Conservation (phyloP, 2,797 vertebrate species). For the Gobio occitaniae region DNA sequence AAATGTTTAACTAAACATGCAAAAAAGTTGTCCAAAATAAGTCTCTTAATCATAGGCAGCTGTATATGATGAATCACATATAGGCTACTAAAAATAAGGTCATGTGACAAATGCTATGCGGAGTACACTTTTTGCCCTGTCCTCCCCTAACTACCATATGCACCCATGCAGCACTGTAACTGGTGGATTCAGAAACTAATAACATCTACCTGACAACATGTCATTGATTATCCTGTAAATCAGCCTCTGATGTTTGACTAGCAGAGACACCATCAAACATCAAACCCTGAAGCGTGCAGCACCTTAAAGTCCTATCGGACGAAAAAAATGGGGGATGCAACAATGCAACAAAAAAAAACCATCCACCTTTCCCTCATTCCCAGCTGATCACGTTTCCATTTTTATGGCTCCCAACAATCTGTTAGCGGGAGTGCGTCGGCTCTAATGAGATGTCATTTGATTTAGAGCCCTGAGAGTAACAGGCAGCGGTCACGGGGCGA, state of each 20-base stretch:
- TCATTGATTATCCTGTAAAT: slow-evolving; percentile 34
- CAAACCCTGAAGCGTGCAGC: background rate
- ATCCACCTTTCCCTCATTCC: slow-evolving; percentile 66
- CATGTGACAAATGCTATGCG: background rate
- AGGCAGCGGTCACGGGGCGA: slow-evolving; percentile 71
- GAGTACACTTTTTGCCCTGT: background rate
- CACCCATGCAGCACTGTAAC: background rate
- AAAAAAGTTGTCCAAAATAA: background rate
- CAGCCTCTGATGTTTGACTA: slow-evolving; percentile 8
- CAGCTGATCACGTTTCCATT: slow-evolving; percentile 73
- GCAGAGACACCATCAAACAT: background rate
- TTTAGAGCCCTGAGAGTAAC: slow-evolving; percentile 77
- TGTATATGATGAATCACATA: background rate
- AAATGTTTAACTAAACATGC: background rate
- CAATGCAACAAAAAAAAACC: slow-evolving; percentile 60
- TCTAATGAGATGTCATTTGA: slow-evolving; percentile 86
- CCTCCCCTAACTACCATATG: background rate
- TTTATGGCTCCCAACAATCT: slow-evolving; percentile 74
- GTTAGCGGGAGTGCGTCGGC: slow-evolving; percentile 73
- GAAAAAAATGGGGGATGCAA: background rate
- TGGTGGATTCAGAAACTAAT: slow-evolving; percentile 1
- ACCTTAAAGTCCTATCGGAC: background rate
- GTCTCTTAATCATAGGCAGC: background rate
- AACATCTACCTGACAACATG: slow-evolving; percentile 5
- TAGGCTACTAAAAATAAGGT: background rate